Evolutionary conservation across 2,113 vertebrate genomes (phyloP), one percentile per base, ranked within the genome.

Genomic region (Ranitomeya imitator): DNA sequence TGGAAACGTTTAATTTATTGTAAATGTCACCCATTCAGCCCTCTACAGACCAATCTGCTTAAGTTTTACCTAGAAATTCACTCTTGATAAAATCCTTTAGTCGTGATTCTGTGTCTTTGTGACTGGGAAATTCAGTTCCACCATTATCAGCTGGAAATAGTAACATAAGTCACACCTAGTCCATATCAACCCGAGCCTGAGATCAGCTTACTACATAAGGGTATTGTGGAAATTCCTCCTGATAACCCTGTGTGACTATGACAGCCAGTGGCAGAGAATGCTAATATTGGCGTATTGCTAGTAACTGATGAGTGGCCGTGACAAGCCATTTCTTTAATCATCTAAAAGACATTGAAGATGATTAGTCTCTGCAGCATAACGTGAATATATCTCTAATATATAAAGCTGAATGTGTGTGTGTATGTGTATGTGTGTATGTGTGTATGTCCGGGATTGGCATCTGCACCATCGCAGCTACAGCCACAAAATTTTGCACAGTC

Each of bases 151-250:
- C 92, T 91, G 89, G 91, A 93, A 93, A 93, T 93, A 93, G 93
- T 90, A 92, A 80, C 85, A 31, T n/a, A 13, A 89, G 84, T 88
- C 86, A 85, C 63, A 76, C 45, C 69, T 90, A 81, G 90, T 91
- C 91, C 77, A 73, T 26, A 78, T 84, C 91, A 74, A 61, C 57
- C 15, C 61, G 5, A 63, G 88, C 89, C 61, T 4, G 87, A 85
- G 55, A 80, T 91, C 92, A 92, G 90, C 86, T 93, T 92, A 90
- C 92, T 91, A 93, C 91, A 91, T 93, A 92, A 93, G 91, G 90
- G 90, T 89, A 76, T 61, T 57, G 55, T 51, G 85, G 21, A 59
- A 52, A 74, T 90, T 80, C 86, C 88, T 71, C 80, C 88, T 90
- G 85, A 92, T 91, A 92, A 90, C 77, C 76, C 79, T 88, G 59